phyloP scores from a whole-genome alignment of 1,140 invertebrate species.

The Drosophila nigromelanica region DNA sequence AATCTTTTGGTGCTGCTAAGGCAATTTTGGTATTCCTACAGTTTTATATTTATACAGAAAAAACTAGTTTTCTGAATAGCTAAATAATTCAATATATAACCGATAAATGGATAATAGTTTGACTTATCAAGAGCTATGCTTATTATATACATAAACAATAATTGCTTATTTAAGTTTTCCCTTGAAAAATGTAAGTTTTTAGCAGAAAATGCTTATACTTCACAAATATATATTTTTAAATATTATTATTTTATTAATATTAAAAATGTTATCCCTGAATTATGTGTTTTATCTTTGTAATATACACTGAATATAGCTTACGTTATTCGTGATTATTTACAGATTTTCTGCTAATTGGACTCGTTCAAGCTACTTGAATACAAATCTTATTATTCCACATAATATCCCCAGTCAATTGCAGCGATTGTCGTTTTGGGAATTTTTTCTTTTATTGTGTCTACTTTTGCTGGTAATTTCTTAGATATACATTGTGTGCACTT shows the following conservation, averaged over 20 bases:
- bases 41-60: background rate
- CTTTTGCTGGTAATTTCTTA: conserved; percentile 40
- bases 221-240: too few species aligned
- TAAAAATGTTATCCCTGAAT: background rate
- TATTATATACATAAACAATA: too few species aligned
- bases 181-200: too few species aligned
- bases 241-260: too few species aligned
- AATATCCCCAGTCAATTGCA: background rate
- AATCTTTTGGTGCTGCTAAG: too few species aligned
- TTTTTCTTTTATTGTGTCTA: conserved; percentile 39
- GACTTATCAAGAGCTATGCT: too few species aligned
- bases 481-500: conserved; percentile 26
- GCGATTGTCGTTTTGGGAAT: background rate
- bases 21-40: too few species aligned
- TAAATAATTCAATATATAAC: too few species aligned
- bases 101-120: too few species aligned
- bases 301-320: too few species aligned
- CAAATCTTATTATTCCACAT: background rate
- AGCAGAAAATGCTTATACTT: too few species aligned
- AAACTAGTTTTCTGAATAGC: background rate
- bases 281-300: background rate
- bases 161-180: too few species aligned
- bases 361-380: background rate
- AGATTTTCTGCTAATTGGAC: background rate
- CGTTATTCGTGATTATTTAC: background rate